Evolutionary conservation across 2,888 invertebrate genomes (phyloP).

Genomic region (Chloroclystis v-ata): DNA sequence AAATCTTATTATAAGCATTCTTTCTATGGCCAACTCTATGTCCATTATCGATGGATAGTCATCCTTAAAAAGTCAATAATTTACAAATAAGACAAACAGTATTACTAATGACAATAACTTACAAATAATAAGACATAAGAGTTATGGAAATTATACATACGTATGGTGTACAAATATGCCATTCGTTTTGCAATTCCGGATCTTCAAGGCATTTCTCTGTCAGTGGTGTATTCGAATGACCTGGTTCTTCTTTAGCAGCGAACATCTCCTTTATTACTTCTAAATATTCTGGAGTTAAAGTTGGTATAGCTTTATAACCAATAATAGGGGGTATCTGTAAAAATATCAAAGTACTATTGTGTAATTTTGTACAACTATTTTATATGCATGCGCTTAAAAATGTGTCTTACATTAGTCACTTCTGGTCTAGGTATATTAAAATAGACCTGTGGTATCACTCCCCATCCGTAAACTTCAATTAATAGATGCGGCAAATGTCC

Average conservation of each 20-base stretch:
- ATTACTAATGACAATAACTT: no score
- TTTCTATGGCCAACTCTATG: constrained; percentile 80
- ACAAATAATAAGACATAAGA: no score
- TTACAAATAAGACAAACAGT: constrained; percentile 1
- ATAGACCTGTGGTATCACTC: constrained; percentile 79
- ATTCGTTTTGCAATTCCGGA: constrained; percentile 48
- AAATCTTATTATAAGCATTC: constrained; percentile 66
- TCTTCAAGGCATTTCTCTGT: constrained; percentile 65
- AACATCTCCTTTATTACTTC: constrained; percentile 55
- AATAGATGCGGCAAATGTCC: constrained; percentile 73
- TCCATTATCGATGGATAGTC: constrained; percentile 75
- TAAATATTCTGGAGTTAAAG: constrained; percentile 60
- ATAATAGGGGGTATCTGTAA: constrained; percentile 50
- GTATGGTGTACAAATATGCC: constrained; percentile 64
- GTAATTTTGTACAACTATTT: no score
- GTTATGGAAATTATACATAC: constrained; percentile 36
- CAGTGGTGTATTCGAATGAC: constrained; percentile 54
- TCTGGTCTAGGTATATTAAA: constrained; percentile 65
- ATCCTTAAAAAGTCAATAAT: constrained; percentile 46
- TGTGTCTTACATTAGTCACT: constrained; percentile 42
- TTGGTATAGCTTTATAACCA: constrained; percentile 71
- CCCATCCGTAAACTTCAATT: constrained; percentile 77
- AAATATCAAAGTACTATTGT: constrained; percentile 1
- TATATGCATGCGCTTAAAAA: no score
- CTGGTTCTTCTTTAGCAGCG: constrained; percentile 33